Conservation (phyloP, 92 coral and sea anemone genomes). For the Micromussa lordhowensis region DNA sequence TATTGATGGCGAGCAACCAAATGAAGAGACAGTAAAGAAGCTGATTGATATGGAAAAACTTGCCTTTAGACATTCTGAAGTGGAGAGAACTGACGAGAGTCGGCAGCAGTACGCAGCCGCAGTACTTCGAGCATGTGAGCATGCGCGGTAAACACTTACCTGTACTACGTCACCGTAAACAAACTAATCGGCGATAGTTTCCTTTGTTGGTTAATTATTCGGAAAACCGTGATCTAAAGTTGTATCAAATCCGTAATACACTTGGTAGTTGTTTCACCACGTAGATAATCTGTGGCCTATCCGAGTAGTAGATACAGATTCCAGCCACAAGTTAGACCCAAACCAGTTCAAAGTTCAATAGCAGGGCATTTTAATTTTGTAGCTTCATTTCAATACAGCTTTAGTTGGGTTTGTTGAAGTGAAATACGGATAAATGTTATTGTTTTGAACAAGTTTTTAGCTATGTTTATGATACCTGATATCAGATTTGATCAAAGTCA, state of each 20-base stretch:
- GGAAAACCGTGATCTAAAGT: too few species aligned
- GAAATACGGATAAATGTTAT: not conserved
- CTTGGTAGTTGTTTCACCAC: too few species aligned
- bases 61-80: not conserved
- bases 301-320: too few species aligned
- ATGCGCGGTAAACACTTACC: not conserved
- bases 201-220: too few species aligned
- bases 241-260: too few species aligned
- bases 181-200: too few species aligned
- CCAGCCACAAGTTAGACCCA: too few species aligned
- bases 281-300: too few species aligned
- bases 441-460: too few species aligned
- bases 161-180: not conserved
- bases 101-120: slow-evolving; percentile 6
- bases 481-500: not conserved
- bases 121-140: slow-evolving; percentile 13
- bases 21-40: slow-evolving; percentile 15
- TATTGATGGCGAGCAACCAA: slow-evolving; percentile 38
- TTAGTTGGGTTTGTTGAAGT: not conserved
- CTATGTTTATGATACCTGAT: not conserved
- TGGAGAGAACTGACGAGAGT: slow-evolving; percentile 9
- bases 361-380: too few species aligned
- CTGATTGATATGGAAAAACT: slow-evolving; percentile 36
- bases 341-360: too few species aligned
- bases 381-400: too few species aligned